These are phyloP conservation scores for Myathropa florea DNA, from an alignment of 2,888 invertebrate genomes.

Conservation along the genomic window DNA sequence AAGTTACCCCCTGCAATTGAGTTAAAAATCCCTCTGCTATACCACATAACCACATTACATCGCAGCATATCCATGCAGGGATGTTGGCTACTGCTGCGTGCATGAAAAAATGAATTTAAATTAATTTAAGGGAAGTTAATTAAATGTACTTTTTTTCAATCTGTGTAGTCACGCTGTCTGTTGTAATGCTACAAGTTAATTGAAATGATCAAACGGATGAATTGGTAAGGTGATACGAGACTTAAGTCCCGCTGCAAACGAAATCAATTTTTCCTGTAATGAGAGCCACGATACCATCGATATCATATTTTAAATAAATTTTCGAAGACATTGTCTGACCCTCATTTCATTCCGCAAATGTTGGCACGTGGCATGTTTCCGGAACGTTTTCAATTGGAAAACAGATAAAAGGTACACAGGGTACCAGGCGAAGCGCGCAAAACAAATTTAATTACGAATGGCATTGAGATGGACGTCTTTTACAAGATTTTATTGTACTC, in stretches of 20 bases:
- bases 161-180: background rate
- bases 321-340: background rate
- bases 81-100: background rate
- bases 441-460: background rate
- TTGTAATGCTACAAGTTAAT: background rate
- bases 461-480: background rate
- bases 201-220: background rate
- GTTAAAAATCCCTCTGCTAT: background rate
- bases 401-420: background rate
- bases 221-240: background rate
- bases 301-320: background rate
- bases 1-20: background rate
- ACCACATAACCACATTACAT: background rate
- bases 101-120: background rate
- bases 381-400: background rate
- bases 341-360: background rate
- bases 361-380: background rate
- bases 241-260: background rate
- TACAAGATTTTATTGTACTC: background rate
- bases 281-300: background rate
- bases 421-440: background rate
- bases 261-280: background rate
- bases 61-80: background rate
- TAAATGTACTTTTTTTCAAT: background rate
- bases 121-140: background rate